Percentiles rank a stretch among this genome's conserved stretches.
phyloP scores from a whole-genome alignment of 2,888 invertebrate species.

The Cosmia pyralina region DNA sequence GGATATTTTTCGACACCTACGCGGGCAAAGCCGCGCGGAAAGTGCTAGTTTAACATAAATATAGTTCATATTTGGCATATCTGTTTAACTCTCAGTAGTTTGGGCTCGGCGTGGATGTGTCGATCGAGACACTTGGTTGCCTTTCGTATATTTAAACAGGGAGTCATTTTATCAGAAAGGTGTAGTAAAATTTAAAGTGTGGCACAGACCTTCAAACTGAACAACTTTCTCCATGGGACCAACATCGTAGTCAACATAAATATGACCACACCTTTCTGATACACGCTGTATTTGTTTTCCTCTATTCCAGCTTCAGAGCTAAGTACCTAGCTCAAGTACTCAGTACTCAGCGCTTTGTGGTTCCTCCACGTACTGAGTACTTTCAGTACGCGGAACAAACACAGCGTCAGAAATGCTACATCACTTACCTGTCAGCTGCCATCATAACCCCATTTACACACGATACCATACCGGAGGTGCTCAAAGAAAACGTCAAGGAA shows the following conservation, averaged over 20 bases:
- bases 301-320: neutral
- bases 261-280: too few species aligned
- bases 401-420: neutral
- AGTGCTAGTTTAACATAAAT: neutral
- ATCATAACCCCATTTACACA: constrained; percentile 33
- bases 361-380: too few species aligned
- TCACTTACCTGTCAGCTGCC: constrained; percentile 26
- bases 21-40: too few species aligned
- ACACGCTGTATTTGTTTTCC: neutral
- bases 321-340: too few species aligned
- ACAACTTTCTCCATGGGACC: too few species aligned
- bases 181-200: neutral
- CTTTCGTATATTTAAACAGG: neutral
- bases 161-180: neutral
- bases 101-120: neutral
- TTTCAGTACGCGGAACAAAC: too few species aligned
- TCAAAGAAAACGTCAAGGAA: constrained; percentile 19
- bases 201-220: neutral
- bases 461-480: constrained; percentile 8
- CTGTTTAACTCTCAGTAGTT: too few species aligned
- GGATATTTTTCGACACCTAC: too few species aligned
- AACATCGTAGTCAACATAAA: too few species aligned
- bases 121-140: neutral
- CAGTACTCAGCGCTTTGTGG: too few species aligned
- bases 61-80: too few species aligned